phyloP scores from a whole-genome alignment of 2,888 invertebrate species.

The Latrodectus elegans region DNA sequence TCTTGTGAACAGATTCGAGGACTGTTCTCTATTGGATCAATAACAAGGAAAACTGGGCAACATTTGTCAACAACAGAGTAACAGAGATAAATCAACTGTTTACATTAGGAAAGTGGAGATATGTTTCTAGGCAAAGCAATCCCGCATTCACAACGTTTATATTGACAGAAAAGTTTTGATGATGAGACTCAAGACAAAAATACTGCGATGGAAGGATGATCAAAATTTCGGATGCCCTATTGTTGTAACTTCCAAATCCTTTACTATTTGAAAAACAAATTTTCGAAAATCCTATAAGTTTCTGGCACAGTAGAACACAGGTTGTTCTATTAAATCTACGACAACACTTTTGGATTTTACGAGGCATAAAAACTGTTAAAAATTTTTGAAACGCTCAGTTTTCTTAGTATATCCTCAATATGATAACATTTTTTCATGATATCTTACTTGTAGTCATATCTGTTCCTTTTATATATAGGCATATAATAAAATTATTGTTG shows the following conservation, averaged over 20 bases:
- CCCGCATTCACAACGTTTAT: too few relatives aligned
- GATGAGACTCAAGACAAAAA: too few relatives aligned
- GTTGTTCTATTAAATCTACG: neutral
- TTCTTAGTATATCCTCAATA: too few relatives aligned
- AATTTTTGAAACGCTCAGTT: neutral
- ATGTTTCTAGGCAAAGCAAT: too few relatives aligned
- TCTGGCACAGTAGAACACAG: neutral
- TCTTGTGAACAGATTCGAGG: too few relatives aligned
- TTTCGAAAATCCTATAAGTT: neutral
- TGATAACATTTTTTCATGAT: too few relatives aligned
- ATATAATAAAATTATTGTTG: too few relatives aligned
- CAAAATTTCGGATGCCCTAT: neutral
- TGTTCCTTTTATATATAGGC: too few relatives aligned
- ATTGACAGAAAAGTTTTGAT: too few relatives aligned
- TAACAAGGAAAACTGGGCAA: constrained; percentile 67
- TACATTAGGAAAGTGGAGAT: too few relatives aligned
- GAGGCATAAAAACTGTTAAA: neutral
- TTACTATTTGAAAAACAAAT: neutral
- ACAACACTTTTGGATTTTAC: neutral
- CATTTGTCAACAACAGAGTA: constrained; percentile 71
- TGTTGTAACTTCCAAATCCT: neutral
- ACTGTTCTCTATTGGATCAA: constrained; percentile 69
- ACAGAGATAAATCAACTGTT: neutral
- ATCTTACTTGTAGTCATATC: too few relatives aligned
- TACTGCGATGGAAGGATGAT: neutral